These are phyloP conservation scores for Theristicus caerulescens DNA, from an alignment of 2,113 vertebrate species.

Conservation along the genomic window DNA sequence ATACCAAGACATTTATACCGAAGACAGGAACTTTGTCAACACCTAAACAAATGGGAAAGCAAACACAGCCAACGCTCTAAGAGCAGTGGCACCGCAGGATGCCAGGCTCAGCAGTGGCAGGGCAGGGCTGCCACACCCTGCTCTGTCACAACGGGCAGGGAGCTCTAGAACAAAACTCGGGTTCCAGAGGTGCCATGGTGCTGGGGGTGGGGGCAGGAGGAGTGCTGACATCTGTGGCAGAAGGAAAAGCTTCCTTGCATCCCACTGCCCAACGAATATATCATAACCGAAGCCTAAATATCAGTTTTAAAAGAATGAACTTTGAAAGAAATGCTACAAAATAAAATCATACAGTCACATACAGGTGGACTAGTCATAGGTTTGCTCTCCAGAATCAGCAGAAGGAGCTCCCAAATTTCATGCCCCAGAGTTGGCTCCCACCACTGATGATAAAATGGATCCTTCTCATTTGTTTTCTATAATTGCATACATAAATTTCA, in stretches of 20 bases:
- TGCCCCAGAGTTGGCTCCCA: neutral
- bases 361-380: neutral
- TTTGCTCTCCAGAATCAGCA: neutral
- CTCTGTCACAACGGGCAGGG: neutral
- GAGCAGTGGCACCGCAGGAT: neutral
- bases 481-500: neutral
- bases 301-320: neutral
- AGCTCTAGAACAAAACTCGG: neutral
- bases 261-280: neutral
- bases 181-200: rapidly evolving
- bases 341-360: neutral
- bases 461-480: neutral
- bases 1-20: neutral
- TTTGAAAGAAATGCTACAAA: neutral
- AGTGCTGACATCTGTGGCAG: neutral
- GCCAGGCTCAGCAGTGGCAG: neutral
- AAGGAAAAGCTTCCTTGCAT: neutral
- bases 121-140: neutral
- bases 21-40: neutral
- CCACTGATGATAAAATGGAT: neutral
- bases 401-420: neutral
- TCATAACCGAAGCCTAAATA: neutral
- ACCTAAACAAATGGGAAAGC: neutral
- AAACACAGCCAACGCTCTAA: neutral
- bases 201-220: neutral